These are phyloP conservation scores for Netelia virgata DNA, from an alignment of 2,888 invertebrate species.

Conservation along the genomic window DNA sequence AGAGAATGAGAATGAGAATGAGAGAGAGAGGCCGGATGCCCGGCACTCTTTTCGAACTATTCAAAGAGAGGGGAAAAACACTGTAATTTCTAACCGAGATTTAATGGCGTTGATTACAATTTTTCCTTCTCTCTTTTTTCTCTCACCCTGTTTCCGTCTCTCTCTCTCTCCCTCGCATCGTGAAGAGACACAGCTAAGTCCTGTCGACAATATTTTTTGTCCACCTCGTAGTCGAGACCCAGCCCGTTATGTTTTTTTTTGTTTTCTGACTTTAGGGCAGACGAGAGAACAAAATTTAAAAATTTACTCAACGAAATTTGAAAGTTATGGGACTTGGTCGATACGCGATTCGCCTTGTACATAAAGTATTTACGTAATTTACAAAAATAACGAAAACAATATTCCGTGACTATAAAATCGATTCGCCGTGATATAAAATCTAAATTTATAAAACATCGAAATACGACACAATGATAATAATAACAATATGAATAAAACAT, in stretches of 20 bases:
- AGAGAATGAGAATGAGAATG: not conserved
- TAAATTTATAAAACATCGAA: too few species aligned
- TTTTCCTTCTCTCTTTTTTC: not conserved
- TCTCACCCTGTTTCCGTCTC: not conserved
- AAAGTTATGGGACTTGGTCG: too few species aligned
- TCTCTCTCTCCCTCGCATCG: constrained; percentile 10
- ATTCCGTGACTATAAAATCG: too few species aligned
- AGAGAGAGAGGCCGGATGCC: constrained; percentile 57
- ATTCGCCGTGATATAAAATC: too few species aligned
- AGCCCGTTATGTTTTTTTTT: too few species aligned
- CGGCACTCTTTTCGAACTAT: constrained; percentile 44
- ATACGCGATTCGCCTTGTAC: too few species aligned
- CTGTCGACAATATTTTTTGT: not conserved
- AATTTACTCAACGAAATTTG: constrained; percentile 2
- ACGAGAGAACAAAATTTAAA: not conserved
- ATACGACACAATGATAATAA: too few species aligned
- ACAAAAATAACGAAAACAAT: too few species aligned
- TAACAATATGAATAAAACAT: too few species aligned
- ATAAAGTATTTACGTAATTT: too few species aligned
- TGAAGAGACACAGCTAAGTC: not conserved
- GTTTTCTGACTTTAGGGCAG: not conserved
- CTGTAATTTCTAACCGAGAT: constrained; percentile 65
- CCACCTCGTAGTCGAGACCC: constrained; percentile 57
- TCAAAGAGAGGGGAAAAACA: constrained; percentile 13
- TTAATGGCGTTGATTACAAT: constrained; percentile 59